phyloP scores from a whole-genome alignment of 2,113 vertebrate genomes.

The Benitochromis conjunctus region DNA sequence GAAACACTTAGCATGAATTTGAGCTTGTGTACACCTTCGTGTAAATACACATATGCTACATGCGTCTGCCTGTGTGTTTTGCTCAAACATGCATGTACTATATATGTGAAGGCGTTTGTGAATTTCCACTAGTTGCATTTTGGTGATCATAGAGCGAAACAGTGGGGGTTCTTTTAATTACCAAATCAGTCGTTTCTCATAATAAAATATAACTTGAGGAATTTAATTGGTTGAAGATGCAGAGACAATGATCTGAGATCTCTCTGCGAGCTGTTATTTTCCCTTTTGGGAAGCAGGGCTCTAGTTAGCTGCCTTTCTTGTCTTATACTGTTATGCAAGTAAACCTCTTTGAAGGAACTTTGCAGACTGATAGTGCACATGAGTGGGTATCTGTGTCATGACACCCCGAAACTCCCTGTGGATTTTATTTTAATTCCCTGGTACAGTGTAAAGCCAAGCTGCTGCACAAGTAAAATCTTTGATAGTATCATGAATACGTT shows the following conservation, averaged over 20 bases:
- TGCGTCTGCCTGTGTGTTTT: not conserved
- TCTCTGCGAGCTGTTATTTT: not conserved
- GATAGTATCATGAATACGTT: not conserved
- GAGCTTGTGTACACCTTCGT: not conserved
- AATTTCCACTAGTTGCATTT: not conserved
- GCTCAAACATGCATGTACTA: not conserved
- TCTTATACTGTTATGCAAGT: not conserved
- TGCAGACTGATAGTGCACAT: not conserved
- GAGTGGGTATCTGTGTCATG: not conserved
- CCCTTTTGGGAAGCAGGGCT: not conserved
- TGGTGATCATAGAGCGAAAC: not conserved
- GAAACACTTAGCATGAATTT: not conserved
- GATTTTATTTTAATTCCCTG: not conserved
- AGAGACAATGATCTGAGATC: not conserved
- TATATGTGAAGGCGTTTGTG: not conserved
- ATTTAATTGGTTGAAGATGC: not conserved
- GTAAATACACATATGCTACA: not conserved
- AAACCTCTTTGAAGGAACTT: slow-evolving; percentile 15
- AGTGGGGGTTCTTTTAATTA: not conserved
- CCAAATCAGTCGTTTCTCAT: not conserved
- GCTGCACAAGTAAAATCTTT: not conserved
- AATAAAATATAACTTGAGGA: not conserved
- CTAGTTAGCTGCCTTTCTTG: not conserved
- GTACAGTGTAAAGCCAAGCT: not conserved
- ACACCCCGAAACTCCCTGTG: not conserved